Evolutionary conservation across 2,888 invertebrate genomes (phyloP).

Genomic region (Eilema caniola): DNA sequence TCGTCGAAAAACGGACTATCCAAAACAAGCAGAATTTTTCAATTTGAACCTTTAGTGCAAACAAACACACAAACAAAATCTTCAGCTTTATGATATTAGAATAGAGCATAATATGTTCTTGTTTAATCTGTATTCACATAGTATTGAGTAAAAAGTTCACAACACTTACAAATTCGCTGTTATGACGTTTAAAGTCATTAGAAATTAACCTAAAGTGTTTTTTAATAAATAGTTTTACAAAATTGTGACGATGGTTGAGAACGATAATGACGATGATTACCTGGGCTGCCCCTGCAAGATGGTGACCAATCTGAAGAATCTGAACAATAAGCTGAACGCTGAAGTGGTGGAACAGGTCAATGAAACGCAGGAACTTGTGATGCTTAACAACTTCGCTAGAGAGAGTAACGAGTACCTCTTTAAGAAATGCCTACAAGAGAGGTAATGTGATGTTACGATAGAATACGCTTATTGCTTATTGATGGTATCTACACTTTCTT

Average conservation of each 20-base stretch:
- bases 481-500: too few species aligned
- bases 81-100: too few species aligned
- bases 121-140: not conserved
- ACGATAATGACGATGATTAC: conserved; percentile 58
- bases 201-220: conserved; percentile 1
- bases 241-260: conserved; percentile 58
- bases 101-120: not conserved
- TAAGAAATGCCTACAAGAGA: conserved; percentile 69
- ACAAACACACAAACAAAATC: too few species aligned
- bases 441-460: conserved; percentile 50
- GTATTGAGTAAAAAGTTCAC: not conserved
- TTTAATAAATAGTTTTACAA: conserved; percentile 18
- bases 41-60: too few species aligned
- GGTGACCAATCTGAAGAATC: conserved; percentile 55
- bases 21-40: too few species aligned
- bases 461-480: too few species aligned
- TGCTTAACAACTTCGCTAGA: conserved; percentile 72
- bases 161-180: not conserved
- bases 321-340: conserved; percentile 67
- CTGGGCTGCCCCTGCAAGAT: conserved; percentile 61
- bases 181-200: not conserved
- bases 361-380: conserved; percentile 72
- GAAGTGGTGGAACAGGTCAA: conserved; percentile 73
- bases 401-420: conserved; percentile 74
- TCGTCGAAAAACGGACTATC: too few species aligned